Evolutionary conservation across 1,140 invertebrate species (phyloP).

Genomic region (Tenebrio molitor): DNA sequence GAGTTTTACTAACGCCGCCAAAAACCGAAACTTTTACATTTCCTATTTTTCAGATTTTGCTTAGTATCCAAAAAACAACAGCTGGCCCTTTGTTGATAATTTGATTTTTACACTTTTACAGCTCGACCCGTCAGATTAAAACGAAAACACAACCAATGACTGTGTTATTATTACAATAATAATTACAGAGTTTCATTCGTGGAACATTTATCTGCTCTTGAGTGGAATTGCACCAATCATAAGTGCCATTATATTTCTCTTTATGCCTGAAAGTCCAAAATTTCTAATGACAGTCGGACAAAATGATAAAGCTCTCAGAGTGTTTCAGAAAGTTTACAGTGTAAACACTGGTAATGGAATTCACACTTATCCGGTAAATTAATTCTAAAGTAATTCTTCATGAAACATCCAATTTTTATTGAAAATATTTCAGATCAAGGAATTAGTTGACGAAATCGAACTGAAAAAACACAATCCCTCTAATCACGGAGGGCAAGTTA

Average conservation of each 20-base stretch:
- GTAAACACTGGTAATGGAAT: constrained; percentile 73
- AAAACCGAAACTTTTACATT: too few relatives aligned
- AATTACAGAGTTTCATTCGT: constrained; percentile 72
- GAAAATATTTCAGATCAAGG: constrained; percentile 52
- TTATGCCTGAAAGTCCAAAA: constrained; percentile 81
- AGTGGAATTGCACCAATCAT: constrained; percentile 77
- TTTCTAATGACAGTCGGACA: constrained; percentile 81
- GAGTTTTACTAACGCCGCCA: too few relatives aligned
- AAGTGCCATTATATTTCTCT: constrained; percentile 72
- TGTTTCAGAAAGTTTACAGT: constrained; percentile 72
- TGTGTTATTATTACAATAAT: constrained; percentile 47
- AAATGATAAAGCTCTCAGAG: constrained; percentile 74
- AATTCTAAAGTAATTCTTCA: too few relatives aligned
- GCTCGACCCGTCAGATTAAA: too few relatives aligned
- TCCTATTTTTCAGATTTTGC: too few relatives aligned
- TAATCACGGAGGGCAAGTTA: constrained; percentile 5
- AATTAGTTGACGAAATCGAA: constrained; percentile 53
- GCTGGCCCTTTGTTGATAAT: too few relatives aligned
- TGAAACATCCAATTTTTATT: too few relatives aligned
- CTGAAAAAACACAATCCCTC: not conserved
- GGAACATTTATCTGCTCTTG: constrained; percentile 81
- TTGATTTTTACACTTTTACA: too few relatives aligned
- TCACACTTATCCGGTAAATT: constrained; percentile 73
- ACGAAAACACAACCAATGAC: too few relatives aligned
- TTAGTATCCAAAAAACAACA: too few relatives aligned